phyloP scores from a whole-genome alignment of 2,888 invertebrate genomes.

The Synanthedon tipuliformis region DNA sequence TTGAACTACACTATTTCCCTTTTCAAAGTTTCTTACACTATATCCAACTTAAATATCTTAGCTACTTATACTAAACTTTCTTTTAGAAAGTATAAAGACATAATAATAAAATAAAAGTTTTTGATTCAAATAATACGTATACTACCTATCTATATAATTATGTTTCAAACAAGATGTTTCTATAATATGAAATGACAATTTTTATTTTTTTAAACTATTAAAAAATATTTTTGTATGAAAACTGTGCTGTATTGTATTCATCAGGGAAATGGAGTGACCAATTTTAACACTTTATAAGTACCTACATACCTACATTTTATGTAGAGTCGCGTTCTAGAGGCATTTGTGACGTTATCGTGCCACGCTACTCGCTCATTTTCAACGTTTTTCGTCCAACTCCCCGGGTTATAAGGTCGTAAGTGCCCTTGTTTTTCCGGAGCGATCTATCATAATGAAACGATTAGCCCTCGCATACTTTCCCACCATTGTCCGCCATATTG shows the following conservation, averaged over 20 bases:
- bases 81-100: background rate
- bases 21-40: too few relatives aligned
- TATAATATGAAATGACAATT: too few relatives aligned
- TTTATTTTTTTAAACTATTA: too few relatives aligned
- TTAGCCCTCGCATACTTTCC: conserved; percentile 10
- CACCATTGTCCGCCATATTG: conserved; percentile 6
- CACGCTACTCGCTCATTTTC: background rate
- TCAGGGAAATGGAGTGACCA: background rate
- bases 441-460: conserved; percentile 11
- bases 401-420: conserved; percentile 1
- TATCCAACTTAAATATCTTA: too few relatives aligned
- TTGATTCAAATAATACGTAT: too few relatives aligned
- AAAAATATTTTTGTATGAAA: too few relatives aligned
- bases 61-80: background rate
- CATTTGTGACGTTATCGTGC: background rate
- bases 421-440: conserved; percentile 3
- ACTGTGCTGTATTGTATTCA: too few relatives aligned
- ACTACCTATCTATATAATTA: too few relatives aligned
- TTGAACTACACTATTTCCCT: background rate
- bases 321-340: background rate
- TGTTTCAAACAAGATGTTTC: too few relatives aligned
- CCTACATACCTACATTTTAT: background rate
- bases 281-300: background rate
- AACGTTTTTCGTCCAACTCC: background rate
- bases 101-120: background rate